Base-by-base conservation (phyloP, 2,888 invertebrate genomes). In the Pseudococcus jackbeardsleyi region DNA sequence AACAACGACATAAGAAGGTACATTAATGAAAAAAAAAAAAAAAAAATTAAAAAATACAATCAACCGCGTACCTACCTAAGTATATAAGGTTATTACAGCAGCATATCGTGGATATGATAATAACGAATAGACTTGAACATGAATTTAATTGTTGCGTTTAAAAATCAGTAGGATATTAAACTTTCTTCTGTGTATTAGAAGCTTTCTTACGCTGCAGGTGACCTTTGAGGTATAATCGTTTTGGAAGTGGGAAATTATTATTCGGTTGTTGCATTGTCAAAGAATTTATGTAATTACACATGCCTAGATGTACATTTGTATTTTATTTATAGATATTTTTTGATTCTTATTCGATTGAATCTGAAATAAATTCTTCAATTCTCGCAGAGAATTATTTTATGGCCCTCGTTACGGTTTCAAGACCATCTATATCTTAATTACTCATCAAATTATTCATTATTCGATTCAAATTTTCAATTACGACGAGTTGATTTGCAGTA, bases 101-200 rank as follows among this genome's bases (percentile, higher is more conserved):
- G 77, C 39, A 77, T n/a, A 82, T 33, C 26, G 26, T 33, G 26
- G 26, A 42, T 42, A 42, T 42, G 9, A 8, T 9, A 9, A 8
- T 42, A 42, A 42, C 79, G n/a, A 33, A 39, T 5, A 9, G n/a
- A 82, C 22, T 46, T 19, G 19, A 82, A 19, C 1, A 11, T 15
- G 79, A 82, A 33, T 82, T 46, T 82, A 82, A 82, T 82, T 82
- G 19, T 82, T 82, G 79, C 46, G 19, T 82, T 39, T 82, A 77
- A 33, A 19, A 11, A 77, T 77, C 77, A 39, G 77, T 82, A 46
- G 79, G 79, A 82, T 82, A 46, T 82, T 86, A 59, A 86, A 86
- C 86, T 86, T 86, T 86, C 86, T 86, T 86, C 86, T 59, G 22
- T 86, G 46, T 42, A 77, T 77, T n/a, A 19, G 46, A 33, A 68